Conservation (phyloP, 2,888 invertebrate species). For the Hyles lineata region DNA sequence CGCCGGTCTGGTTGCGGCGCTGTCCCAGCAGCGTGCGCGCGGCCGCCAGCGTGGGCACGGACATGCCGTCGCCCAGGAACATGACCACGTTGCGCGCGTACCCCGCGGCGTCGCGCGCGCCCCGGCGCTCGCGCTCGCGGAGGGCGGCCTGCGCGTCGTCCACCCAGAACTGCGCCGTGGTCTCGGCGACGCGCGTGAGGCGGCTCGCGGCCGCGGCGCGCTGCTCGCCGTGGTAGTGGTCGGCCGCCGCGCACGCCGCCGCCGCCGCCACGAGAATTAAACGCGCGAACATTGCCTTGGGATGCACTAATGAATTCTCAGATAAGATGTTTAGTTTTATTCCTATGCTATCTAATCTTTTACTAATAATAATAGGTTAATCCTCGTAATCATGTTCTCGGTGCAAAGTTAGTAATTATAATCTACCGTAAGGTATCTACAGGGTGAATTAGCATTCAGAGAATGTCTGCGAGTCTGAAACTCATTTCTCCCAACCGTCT, state of each 20-base stretch:
- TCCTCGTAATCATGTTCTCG: background rate
- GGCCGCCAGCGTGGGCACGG: conserved; percentile 87
- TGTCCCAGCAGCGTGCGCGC: conserved; percentile 87
- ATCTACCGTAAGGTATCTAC: background rate
- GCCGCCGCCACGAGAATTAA: background rate
- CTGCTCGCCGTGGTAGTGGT: conserved; percentile 35
- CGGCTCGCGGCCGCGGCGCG: conserved; percentile 20
- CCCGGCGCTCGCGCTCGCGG: conserved; percentile 32
- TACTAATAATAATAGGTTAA: conserved; percentile 1
- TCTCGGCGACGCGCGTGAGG: conserved; percentile 31
- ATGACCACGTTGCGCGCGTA: conserved; percentile 86
- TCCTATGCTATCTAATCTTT: conserved; percentile 19
- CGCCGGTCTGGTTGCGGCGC: conserved; percentile 75
- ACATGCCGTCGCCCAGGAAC: conserved; percentile 91
- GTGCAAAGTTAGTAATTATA: background rate
- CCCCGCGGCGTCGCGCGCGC: conserved; percentile 57
- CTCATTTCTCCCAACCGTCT: too few relatives aligned
- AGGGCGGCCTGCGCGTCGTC: conserved; percentile 40
- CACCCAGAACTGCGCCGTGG: conserved; percentile 40
- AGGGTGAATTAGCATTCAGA: background rate
- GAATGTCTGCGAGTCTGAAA: too few relatives aligned
- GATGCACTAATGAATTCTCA: background rate
- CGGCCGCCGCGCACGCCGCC: conserved; percentile 28
- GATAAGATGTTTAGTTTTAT: conserved; percentile 25
- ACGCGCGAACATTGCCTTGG: conserved; percentile 10